These are phyloP conservation scores for Globodera ellingtonae DNA, from an alignment of 1,140 invertebrate species.

Conservation along the genomic window DNA sequence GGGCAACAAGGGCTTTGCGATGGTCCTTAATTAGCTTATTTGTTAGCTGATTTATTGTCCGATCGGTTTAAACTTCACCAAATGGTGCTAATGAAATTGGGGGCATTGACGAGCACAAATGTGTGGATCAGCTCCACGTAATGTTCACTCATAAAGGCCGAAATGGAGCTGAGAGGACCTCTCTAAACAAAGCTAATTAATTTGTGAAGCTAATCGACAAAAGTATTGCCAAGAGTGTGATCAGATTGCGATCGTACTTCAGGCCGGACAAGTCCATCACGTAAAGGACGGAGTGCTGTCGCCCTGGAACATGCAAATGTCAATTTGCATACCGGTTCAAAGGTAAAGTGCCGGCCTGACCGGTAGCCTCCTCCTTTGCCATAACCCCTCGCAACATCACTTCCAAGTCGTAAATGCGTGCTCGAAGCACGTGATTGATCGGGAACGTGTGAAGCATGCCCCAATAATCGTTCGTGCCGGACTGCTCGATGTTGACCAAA, in stretches of 20 bases:
- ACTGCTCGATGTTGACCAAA: conserved; percentile 62
- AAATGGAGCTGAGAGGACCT: conserved; percentile 59
- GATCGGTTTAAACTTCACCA: conserved; percentile 37
- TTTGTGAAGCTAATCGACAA: not conserved
- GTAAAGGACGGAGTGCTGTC: conserved; percentile 59
- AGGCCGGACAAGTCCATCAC: conserved; percentile 64
- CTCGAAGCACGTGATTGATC: conserved; percentile 59
- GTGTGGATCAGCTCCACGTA: conserved; percentile 59
- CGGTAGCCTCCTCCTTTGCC: conserved; percentile 58
- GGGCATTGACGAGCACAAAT: conserved; percentile 62
- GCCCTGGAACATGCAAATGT: conserved; percentile 38
- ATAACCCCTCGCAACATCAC: conserved; percentile 61
- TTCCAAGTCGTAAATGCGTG: conserved; percentile 63
- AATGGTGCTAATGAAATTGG: conserved; percentile 56
- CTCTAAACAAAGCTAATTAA: conserved; percentile 28
- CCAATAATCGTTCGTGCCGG: conserved; percentile 64
- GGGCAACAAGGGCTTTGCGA: conserved; percentile 59
- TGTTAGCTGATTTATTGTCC: not conserved
- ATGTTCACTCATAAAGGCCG: conserved; percentile 63
- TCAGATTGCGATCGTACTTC: conserved; percentile 51
- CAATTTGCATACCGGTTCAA: not conserved
- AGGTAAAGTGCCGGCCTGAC: conserved; percentile 30
- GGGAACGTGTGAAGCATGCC: conserved; percentile 56
- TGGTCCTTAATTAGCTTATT: conserved; percentile 39
- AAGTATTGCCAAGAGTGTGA: conserved; percentile 33